Evolutionary conservation across 2,113 vertebrate genomes (phyloP), one percentile per base, ranked within the genome.

Genomic region (Vireo altiloquus): DNA sequence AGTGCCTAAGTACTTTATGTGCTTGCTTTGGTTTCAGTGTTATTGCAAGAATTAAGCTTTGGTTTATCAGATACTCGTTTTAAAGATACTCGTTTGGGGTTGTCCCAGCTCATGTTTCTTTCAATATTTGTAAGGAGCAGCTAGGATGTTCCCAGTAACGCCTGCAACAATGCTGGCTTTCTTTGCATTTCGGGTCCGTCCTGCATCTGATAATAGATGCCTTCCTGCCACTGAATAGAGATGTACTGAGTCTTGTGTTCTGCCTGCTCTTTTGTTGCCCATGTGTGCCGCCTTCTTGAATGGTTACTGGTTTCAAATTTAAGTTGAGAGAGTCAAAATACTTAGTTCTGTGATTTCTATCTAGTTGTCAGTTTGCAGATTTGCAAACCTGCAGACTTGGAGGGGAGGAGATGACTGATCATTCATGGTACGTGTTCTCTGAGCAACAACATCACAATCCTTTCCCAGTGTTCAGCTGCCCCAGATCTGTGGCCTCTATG

Each of bases 171-270:
- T 92, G 89, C 86, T 74, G 76, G 25, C 94, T 95, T 96, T 97
- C 96, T 96, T 86, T 70, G 80, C 92, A 44, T 86, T 86, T 74
- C 16, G 7, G 68, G 25, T 54, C 88, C 33, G 40, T 96, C 96
- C 65, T 89, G 61, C 72, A 11, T 92, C 76, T 92, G 86, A 92
- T 90, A 96, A 94, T 97, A 94, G 90, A 90, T 83, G 88, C 90
- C 82, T 93, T 96, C 93, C 95, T 96, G 93, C 85, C 2, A 1
- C 82, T 94, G 92, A 97, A 95, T 88, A 91, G 83, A 94, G 79
- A 91, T 74, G 79, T 57, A 87, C 82, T 83, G 85, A 86, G 15
- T 88, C 72, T 72, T 65, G 39, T 44, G 21, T 91, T 61, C 89
- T 76, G 81, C 66, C 1, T 47, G 53, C 46, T 80, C 79, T 74